Percentiles rank a stretch among this genome's conserved stretches.
Conservation (phyloP, 2,113 vertebrate genomes). For the Siniperca knerii region DNA sequence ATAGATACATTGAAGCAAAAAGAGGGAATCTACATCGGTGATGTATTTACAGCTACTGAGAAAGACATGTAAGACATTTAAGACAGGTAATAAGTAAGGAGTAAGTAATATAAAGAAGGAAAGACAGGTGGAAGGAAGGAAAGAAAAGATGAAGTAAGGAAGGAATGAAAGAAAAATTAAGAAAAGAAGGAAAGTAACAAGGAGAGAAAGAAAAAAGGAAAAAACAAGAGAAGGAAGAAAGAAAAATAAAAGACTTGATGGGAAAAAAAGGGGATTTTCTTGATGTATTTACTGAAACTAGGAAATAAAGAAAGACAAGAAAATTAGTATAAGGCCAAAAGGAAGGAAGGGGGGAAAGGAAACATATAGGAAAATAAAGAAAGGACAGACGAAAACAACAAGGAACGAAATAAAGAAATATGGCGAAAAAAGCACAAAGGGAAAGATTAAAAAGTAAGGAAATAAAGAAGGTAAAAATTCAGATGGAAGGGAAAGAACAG, state of each 20-base stretch:
- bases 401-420: too few relatives aligned
- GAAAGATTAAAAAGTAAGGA: not conserved
- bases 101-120: not conserved
- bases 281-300: not conserved
- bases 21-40: too few relatives aligned
- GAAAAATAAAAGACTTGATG: not conserved
- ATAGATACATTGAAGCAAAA: not conserved
- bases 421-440: too few relatives aligned
- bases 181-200: not conserved
- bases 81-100: not conserved
- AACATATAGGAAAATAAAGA: not conserved
- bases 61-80: too few relatives aligned
- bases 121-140: too few relatives aligned
- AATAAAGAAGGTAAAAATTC: not conserved
- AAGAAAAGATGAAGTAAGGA: not conserved
- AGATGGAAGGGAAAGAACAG: not conserved
- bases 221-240: too few relatives aligned
- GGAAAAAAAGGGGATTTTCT: not conserved
- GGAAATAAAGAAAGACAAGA: not conserved
- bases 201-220: not conserved
- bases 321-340: not conserved
- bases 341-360: not conserved
- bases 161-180: too few relatives aligned
- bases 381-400: not conserved
- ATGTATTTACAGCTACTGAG: too few relatives aligned